Evolutionary conservation across 2,888 invertebrate genomes (phyloP), one percentile per base, ranked within the genome.

Genomic region (Pheosia gnoma): DNA sequence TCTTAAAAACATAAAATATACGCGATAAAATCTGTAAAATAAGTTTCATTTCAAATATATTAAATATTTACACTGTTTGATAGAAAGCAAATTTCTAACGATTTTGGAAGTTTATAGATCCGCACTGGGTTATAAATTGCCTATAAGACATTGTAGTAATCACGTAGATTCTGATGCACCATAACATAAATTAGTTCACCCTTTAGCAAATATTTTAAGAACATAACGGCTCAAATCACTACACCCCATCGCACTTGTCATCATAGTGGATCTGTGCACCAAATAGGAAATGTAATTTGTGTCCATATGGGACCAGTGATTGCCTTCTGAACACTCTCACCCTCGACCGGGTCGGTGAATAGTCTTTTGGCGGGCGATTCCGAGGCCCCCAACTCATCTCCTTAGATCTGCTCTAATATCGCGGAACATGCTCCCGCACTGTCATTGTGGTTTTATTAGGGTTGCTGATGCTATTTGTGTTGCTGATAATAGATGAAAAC

Each of bases 221-320:
- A 65, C 65, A 66, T 47, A 79, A 80, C 78, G 72, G 68, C 61
- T 70, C 67, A 74, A 80, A 83, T 81, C 82, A 76, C 77, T 76
- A 71, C 86, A 85, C 90, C 90, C 91, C 80, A 89, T 87, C 80
- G 85, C 78, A 83, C 83, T 84, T 90, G 91, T 92, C 92, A 91
- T 89, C 89, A 86, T 78, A 83, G 84, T 86, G 83, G 82, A 87
- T 88, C 83, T 86, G 82, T 72, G 79, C 71, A 80, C 82, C 82
- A 82, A 84, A 86, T 84, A 84, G 86, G 85, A 89, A 90, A 93
- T 90, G 91, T 92, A 92, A 93, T 93, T 91, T 91, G 89, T 90
- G 88, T 81, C 93, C 93, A 93, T 93, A 93, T 93, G 93, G 92
- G 90, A 88, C 87, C 87, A 77, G 88, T 90, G 91, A 93, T 93